These are phyloP conservation scores for Campoletis raptor DNA, from an alignment of 2,888 invertebrate genomes.

Conservation along the genomic window DNA sequence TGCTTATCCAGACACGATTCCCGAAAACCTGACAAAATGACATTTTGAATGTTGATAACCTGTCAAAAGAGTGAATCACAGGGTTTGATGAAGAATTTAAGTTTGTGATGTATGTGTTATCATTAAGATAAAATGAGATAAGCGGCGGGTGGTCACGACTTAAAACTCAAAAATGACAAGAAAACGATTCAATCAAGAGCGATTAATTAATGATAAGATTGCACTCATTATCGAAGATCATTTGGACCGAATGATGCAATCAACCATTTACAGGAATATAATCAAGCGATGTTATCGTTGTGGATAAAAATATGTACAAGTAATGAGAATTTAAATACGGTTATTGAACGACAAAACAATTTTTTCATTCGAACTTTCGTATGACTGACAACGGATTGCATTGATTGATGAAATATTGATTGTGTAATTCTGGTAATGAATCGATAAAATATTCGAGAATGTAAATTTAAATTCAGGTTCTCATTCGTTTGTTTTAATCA, in stretches of 20 bases:
- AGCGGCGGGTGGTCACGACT: not conserved
- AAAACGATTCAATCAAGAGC: not conserved
- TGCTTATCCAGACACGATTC: not conserved
- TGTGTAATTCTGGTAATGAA: not conserved
- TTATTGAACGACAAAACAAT: not conserved
- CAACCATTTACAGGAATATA: not conserved
- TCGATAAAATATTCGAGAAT: constrained; percentile 14
- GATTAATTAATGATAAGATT: constrained; percentile 13
- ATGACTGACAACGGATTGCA: constrained; percentile 9
- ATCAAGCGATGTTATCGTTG: constrained; percentile 25
- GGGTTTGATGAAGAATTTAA: not conserved
- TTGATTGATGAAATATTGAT: not conserved
- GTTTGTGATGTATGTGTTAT: not conserved
- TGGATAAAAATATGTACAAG: not conserved
- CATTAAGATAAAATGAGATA: not conserved
- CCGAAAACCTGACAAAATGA: not conserved
- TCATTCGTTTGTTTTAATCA: not conserved
- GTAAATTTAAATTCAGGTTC: not conserved
- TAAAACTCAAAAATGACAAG: not conserved
- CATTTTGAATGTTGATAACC: not conserved
- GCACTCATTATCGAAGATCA: not conserved
- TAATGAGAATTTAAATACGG: constrained; percentile 18
- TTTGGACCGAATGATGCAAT: constrained; percentile 21
- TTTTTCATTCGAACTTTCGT: constrained; percentile 2
- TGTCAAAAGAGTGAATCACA: not conserved